Conservation (phyloP, 2,888 invertebrate species). For the Coecobrya sp. region DNA sequence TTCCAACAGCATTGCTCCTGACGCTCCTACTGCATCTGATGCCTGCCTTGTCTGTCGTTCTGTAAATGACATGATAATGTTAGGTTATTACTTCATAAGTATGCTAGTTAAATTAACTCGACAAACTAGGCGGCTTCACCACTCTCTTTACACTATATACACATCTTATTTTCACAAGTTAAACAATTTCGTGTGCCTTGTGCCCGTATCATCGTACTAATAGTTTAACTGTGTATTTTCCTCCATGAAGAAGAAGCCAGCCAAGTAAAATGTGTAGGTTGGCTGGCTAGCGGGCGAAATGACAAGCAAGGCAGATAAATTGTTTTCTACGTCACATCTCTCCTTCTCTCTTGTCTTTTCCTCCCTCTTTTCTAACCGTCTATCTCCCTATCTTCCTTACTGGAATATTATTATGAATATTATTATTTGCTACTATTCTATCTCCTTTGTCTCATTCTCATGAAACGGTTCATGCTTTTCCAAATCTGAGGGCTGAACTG, state of each 20-base stretch:
- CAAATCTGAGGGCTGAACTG: conserved; percentile 51
- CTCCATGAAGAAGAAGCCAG: conserved; percentile 15
- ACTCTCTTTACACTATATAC: conserved; percentile 61
- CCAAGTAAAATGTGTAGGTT: conserved; percentile 50
- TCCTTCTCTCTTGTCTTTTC: conserved; percentile 30
- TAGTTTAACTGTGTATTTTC: conserved; percentile 26
- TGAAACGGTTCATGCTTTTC: conserved; percentile 64
- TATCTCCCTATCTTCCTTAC: conserved; percentile 35
- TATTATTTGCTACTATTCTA: conserved; percentile 47
- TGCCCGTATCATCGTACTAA: conserved; percentile 10
- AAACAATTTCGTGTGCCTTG: conserved; percentile 42
- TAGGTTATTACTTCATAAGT: conserved; percentile 81
- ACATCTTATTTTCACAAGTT: conserved; percentile 62
- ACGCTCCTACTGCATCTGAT: conserved; percentile 72
- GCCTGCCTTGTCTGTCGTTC: conserved; percentile 77
- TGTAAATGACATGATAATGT: conserved; percentile 82
- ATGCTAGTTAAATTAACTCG: conserved; percentile 80
- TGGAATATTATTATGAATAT: conserved; percentile 56
- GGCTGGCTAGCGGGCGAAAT: conserved; percentile 53
- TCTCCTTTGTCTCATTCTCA: conserved; percentile 55
- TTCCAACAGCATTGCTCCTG: conserved; percentile 66
- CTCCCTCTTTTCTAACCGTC: conserved; percentile 3
- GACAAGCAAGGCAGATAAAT: conserved; percentile 77
- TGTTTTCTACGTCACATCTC: conserved; percentile 60
- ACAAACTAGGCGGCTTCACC: conserved; percentile 77